Evolutionary conservation across 2,797 vertebrate species (phyloP).

Genomic region (Leptatherina wallacei): DNA sequence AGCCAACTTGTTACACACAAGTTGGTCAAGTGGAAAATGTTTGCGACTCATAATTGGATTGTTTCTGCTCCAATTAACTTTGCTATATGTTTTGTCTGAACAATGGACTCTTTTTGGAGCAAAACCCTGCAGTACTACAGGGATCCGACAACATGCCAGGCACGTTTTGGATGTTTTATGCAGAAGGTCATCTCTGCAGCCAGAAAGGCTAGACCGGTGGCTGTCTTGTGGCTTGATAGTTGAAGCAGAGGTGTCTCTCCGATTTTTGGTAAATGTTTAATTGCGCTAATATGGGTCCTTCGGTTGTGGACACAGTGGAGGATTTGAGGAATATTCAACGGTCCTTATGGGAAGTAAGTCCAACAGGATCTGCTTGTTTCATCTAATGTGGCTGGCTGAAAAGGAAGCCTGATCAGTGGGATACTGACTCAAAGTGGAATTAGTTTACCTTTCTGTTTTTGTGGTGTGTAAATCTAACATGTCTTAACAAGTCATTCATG

Average conservation of each 20-base stretch:
- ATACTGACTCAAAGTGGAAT: constrained; percentile 14
- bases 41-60: constrained; percentile 65
- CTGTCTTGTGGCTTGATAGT: constrained; percentile 35
- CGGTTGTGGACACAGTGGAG: constrained; percentile 77
- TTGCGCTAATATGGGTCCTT: constrained; percentile 66
- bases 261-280: constrained; percentile 43
- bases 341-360: constrained; percentile 85
- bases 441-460: constrained; percentile 32
- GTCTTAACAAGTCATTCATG: background rate
- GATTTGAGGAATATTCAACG: constrained; percentile 77
- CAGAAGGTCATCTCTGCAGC: constrained; percentile 42
- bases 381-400: constrained; percentile 26
- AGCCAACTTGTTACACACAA: constrained; percentile 31
- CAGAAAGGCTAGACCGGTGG: constrained; percentile 6
- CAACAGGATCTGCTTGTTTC: constrained; percentile 42
- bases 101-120: constrained; percentile 71
- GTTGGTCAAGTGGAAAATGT: constrained; percentile 50
- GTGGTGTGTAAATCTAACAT: constrained; percentile 6
- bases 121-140: constrained; percentile 52
- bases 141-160: constrained; percentile 60
- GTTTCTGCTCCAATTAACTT: constrained; percentile 86
- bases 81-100: constrained; percentile 72
- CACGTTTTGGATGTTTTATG: constrained; percentile 67
- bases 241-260: constrained; percentile 33
- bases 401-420: constrained; percentile 35